Evolutionary conservation across 2,888 invertebrate genomes (phyloP), one percentile per base, ranked within the genome.

Genomic region (Sarcophaga carnaria): DNA sequence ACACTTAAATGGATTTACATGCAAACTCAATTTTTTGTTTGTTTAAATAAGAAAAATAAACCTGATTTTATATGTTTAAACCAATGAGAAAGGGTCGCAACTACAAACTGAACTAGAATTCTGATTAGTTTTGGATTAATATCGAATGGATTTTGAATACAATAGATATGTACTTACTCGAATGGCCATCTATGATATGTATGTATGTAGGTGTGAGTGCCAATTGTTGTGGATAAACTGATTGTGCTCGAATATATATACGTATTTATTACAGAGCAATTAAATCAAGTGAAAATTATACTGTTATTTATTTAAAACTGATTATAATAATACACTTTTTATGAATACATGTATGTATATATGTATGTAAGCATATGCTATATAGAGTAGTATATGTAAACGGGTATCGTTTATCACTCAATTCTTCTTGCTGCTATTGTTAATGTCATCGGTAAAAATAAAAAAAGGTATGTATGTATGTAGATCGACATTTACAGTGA

Each of bases 231-330:
- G 20, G 20, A 60, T 20, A 60, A 60, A 20, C 20, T 20, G 20
- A n/a, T 60, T 10, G 60, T 20, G 1, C 8, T n/a, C 12, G 8
- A 20, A n/a, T 60, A 8, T 22, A 22, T 20, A 5, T 20, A 20
- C n/a, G 5, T 63, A 12, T 25, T n/a, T 63, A 14, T 49, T 69
- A 69, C 25, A 47, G 20, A 47, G 1, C 49, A 69, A 69, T 49
- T 69, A 63, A 63, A 49, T 75, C 63, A 63, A 25, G 49, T 47
- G 49, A 63, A 75, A 75, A 63, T 59, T 64, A 49, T 49, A 63
- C 22, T 47, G 49, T 25, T 22, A 62, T 63, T 63, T 63, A 60
- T 74, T 62, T 72, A 45, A 72, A 60, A 49, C 49, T 54, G 3
- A 54, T 70, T 25, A 54, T 47, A 4, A 25, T 54, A 14, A 11